Percentiles rank a stretch among this genome's conserved stretches.
phyloP scores from a whole-genome alignment of 2,888 invertebrate genomes.

The Smittia aterrima region DNA sequence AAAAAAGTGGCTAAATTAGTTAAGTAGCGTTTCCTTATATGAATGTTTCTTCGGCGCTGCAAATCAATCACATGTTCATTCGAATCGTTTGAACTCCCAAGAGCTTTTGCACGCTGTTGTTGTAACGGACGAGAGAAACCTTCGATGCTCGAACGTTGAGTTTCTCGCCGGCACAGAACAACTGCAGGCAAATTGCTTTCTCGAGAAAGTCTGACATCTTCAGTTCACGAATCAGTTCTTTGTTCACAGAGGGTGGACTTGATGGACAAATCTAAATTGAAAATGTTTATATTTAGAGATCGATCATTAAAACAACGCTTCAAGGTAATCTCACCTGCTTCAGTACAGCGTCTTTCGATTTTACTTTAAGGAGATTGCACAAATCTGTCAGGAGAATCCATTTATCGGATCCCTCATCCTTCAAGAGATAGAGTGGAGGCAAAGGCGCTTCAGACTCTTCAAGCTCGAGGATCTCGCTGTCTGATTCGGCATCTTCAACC shows the following conservation, averaged over 20 bases:
- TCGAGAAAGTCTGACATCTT: conserved; percentile 78
- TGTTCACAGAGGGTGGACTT: conserved; percentile 47
- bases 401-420: conserved; percentile 65
- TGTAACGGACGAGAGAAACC: conserved; percentile 78
- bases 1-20: background rate
- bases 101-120: conserved; percentile 77
- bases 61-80: conserved; percentile 60
- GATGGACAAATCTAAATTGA: conserved; percentile 51
- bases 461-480: conserved; percentile 68
- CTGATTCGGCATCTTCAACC: conserved; percentile 51
- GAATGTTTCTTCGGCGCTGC: conserved; percentile 15
- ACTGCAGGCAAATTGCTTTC: conserved; percentile 75
- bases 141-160: conserved; percentile 77
- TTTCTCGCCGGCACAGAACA: conserved; percentile 74
- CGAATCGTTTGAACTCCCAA: conserved; percentile 76
- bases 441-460: conserved; percentile 77
- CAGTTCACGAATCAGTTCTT: conserved; percentile 62
- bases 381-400: conserved; percentile 81
- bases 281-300: conserved; percentile 52
- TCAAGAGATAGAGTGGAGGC: conserved; percentile 75
- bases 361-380: conserved; percentile 72
- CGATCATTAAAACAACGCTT: conserved; percentile 49
- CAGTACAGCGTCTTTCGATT: conserved; percentile 75
- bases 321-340: conserved; percentile 58
- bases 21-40: conserved; percentile 1